Evolutionary conservation across 2,113 vertebrate species (phyloP).

Genomic region (Rhabdomys dilectus): DNA sequence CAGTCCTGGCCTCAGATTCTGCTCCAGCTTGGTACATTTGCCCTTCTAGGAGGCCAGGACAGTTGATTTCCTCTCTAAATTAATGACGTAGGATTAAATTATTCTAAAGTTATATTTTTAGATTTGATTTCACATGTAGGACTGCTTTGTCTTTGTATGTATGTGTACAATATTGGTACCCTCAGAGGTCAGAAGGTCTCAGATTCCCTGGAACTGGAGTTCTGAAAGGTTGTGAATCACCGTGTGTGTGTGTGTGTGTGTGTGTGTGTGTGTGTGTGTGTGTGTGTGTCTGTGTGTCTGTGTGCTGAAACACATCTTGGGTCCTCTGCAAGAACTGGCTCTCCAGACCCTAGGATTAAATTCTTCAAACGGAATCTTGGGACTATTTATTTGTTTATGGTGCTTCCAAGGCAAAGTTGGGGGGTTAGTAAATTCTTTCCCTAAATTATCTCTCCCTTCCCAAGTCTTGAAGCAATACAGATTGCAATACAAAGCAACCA

Average conservation of each 20-base stretch:
- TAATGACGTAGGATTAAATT: not conserved
- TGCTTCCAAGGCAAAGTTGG: not conserved
- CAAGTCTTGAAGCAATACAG: not conserved
- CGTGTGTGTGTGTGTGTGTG: no score
- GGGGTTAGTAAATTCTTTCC: not conserved
- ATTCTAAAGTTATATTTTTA: not conserved
- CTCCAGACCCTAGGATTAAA: not conserved
- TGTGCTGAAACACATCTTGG: not conserved
- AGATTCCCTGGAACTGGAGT: not conserved
- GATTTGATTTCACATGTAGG: not conserved
- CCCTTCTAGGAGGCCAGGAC: not conserved
- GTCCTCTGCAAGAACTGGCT: not conserved
- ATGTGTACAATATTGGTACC: not conserved
- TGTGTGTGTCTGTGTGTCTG: no score
- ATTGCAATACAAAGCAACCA: not conserved
- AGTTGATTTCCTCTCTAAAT: not conserved
- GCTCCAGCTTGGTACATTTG: not conserved
- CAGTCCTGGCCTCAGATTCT: not conserved
- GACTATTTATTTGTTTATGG: not conserved
- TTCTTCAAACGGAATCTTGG: not conserved
- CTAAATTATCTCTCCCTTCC: not conserved
- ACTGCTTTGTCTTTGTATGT: not conserved
- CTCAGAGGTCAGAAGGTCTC: not conserved
- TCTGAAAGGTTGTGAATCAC: not conserved
- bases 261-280: no score